A percentile compares a stretch with the other conserved stretches of the same genome.
phyloP scores from a whole-genome alignment of 1,140 invertebrate genomes.

The Ectropis grisescens region DNA sequence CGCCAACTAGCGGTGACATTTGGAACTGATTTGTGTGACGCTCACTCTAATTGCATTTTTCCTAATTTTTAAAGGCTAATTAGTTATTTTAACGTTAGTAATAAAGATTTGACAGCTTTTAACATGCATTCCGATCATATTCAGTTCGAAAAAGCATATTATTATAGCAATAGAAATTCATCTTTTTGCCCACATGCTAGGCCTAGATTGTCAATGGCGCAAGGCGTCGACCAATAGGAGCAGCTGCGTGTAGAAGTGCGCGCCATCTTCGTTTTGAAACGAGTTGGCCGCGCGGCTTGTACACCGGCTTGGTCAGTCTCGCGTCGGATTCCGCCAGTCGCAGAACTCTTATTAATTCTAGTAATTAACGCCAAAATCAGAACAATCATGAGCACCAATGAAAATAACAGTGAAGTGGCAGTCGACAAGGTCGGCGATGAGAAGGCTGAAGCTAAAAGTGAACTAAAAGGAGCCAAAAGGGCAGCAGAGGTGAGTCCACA shows the following conservation, averaged over 20 bases:
- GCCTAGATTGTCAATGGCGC: slow-evolving; percentile 42
- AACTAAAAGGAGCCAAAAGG: slow-evolving; percentile 88
- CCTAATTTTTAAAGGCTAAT: background rate
- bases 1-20: slow-evolving; percentile 13
- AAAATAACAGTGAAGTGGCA: slow-evolving; percentile 85
- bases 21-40: slow-evolving; percentile 15
- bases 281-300: slow-evolving; percentile 53
- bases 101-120: slow-evolving; percentile 23
- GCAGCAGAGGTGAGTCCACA: slow-evolving; percentile 85
- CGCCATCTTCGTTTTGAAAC: slow-evolving; percentile 80
- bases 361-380: slow-evolving; percentile 65
- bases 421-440: slow-evolving; percentile 86
- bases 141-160: background rate
- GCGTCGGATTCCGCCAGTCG: slow-evolving; percentile 69
- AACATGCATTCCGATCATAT: background rate
- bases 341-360: slow-evolving; percentile 58
- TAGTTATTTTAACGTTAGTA: too few relatives aligned
- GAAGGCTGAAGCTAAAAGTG: slow-evolving; percentile 80
- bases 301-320: slow-evolving; percentile 73
- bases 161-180: slow-evolving; percentile 13
- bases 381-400: slow-evolving; percentile 85
- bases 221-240: slow-evolving; percentile 69
- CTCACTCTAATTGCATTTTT: slow-evolving; percentile 8
- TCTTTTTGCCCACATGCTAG: slow-evolving; percentile 37
- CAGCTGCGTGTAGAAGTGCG: slow-evolving; percentile 75